phyloP scores from a whole-genome alignment of 2,797 vertebrate genomes.

The Amphiprion clarkii region DNA sequence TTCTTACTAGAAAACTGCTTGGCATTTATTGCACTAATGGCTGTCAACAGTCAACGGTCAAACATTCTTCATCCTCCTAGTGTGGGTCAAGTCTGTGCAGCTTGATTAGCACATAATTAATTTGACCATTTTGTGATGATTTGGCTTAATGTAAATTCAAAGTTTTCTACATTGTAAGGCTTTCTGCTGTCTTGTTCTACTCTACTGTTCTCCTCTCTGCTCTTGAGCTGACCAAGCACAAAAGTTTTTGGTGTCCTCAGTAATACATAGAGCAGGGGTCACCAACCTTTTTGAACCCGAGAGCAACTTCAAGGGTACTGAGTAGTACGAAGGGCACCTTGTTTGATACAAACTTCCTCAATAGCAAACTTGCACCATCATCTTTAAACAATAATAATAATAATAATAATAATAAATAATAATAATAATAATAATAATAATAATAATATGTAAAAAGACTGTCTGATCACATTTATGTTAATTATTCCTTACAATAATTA shows the following conservation, averaged over 20 bases:
- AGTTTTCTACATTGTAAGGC: neutral
- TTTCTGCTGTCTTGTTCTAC: neutral
- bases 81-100: constrained; percentile 9
- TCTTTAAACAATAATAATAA: no score
- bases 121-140: constrained; percentile 3
- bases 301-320: no score
- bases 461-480: no score
- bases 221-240: neutral
- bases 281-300: no score
- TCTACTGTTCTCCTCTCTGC: neutral
- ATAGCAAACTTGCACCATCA: no score
- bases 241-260: constrained; percentile 2
- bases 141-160: neutral
- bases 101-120: constrained; percentile 8
- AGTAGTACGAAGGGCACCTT: no score
- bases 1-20: neutral
- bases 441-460: no score
- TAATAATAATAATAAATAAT: no score
- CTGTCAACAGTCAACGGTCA: neutral
- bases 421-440: no score
- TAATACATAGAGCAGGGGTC: constrained; percentile 8
- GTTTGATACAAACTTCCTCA: no score
- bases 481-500: no score
- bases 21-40: constrained; percentile 4
- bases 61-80: neutral